These are phyloP conservation scores for Numenius phaeopus DNA, from an alignment of 2,797 vertebrate genomes.

Conservation along the genomic window DNA sequence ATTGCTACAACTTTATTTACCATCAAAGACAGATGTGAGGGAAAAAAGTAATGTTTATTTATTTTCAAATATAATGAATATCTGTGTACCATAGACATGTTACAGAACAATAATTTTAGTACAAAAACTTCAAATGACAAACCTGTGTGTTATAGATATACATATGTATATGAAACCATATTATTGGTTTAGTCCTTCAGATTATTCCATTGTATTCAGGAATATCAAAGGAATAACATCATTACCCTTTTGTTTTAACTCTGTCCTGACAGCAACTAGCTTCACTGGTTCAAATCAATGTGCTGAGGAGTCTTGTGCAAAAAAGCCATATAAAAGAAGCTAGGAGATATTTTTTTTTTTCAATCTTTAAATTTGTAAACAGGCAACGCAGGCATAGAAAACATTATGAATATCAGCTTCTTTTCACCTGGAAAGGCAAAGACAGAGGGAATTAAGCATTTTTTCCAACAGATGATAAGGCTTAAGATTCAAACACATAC, in stretches of 20 bases:
- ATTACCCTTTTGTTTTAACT: background rate
- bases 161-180: background rate
- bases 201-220: background rate
- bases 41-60: background rate
- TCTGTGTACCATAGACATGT: background rate
- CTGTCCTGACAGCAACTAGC: background rate
- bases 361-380: background rate
- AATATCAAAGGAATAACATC: background rate
- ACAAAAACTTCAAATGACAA: background rate
- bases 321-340: background rate
- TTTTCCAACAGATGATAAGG: background rate
- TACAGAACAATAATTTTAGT: background rate
- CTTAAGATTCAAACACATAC: background rate
- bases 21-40: background rate
- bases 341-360: background rate
- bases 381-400: background rate
- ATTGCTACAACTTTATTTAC: background rate
- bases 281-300: background rate
- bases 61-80: background rate
- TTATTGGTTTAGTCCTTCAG: background rate
- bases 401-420: background rate
- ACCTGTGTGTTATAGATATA: background rate
- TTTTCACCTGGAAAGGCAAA: background rate
- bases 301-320: background rate
- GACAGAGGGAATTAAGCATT: background rate